These are phyloP conservation scores for Pollachius pollachius DNA, from an alignment of 2,113 vertebrate species.

Conservation along the genomic window DNA sequence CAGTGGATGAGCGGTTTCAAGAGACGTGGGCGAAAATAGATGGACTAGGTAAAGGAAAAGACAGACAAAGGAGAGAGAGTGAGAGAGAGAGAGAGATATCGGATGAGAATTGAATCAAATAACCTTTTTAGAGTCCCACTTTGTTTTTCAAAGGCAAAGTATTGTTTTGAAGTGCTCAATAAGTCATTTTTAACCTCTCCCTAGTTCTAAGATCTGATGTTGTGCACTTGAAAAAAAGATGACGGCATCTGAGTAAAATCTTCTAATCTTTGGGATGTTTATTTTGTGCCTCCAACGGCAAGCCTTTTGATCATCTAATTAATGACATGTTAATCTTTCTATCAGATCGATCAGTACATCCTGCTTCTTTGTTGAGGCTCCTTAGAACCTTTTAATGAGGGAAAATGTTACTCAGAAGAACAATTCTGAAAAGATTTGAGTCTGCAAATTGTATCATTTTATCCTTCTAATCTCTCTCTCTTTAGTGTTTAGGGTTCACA, in stretches of 20 bases:
- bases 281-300: constrained; percentile 41
- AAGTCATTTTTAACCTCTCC: constrained; percentile 2
- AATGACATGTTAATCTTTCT: constrained; percentile 85
- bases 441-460: constrained; percentile 51
- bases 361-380: constrained; percentile 82
- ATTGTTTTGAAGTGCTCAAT: background rate
- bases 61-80: background rate
- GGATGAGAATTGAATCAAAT: constrained; percentile 1
- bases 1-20: constrained; percentile 69
- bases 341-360: constrained; percentile 72
- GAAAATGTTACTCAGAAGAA: constrained; percentile 37
- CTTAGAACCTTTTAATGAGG: constrained; percentile 82
- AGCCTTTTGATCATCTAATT: constrained; percentile 83
- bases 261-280: constrained; percentile 16
- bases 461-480: constrained; percentile 75
- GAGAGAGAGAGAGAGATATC: background rate
- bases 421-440: constrained; percentile 62
- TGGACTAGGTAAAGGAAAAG: constrained; percentile 6
- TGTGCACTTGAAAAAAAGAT: background rate
- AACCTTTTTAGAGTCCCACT: constrained; percentile 6
- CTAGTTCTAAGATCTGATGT: background rate
- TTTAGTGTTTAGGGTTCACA: constrained; percentile 76
- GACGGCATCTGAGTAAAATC: background rate
- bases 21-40: constrained; percentile 16
- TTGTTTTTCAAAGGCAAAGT: background rate